Conservation (phyloP, 1,140 invertebrate species). For the Mamestra configurata region DNA sequence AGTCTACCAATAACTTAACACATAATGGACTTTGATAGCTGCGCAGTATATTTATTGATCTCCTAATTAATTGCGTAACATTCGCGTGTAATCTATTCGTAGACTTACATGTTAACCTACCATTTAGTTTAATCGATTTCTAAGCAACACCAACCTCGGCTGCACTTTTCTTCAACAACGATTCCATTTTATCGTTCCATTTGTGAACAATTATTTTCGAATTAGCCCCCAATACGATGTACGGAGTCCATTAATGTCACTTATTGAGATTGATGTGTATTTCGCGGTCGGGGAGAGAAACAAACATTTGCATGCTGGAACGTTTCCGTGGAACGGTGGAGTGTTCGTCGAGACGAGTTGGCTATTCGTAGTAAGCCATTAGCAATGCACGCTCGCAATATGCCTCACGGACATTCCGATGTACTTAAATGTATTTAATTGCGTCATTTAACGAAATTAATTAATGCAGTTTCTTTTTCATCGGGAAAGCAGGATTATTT, state of each 20-base stretch:
- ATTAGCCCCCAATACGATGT: constrained; percentile 36
- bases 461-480: constrained; percentile 33
- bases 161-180: constrained; percentile 31
- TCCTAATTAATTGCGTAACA: constrained; percentile 44
- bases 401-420: constrained; percentile 30
- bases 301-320: constrained; percentile 35
- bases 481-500: neutral
- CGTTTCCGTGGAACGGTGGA: constrained; percentile 3
- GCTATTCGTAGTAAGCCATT: constrained; percentile 30
- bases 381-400: constrained; percentile 29
- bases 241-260: constrained; percentile 29
- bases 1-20: neutral
- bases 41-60: constrained; percentile 39
- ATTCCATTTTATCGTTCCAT: constrained; percentile 42
- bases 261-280: constrained; percentile 47
- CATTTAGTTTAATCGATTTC: constrained; percentile 35
- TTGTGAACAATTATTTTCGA: constrained; percentile 46
- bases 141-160: constrained; percentile 16
- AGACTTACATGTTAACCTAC: constrained; percentile 39
- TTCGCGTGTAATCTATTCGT: constrained; percentile 34
- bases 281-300: constrained; percentile 37
- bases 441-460: constrained; percentile 36
- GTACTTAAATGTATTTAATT: constrained; percentile 41
- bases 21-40: constrained; percentile 1
- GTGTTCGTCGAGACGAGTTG: constrained; percentile 30